Percentiles rank a stretch among this genome's conserved stretches.
phyloP scores from a whole-genome alignment of 2,797 vertebrate species.

The Uromys caudimaculatus region DNA sequence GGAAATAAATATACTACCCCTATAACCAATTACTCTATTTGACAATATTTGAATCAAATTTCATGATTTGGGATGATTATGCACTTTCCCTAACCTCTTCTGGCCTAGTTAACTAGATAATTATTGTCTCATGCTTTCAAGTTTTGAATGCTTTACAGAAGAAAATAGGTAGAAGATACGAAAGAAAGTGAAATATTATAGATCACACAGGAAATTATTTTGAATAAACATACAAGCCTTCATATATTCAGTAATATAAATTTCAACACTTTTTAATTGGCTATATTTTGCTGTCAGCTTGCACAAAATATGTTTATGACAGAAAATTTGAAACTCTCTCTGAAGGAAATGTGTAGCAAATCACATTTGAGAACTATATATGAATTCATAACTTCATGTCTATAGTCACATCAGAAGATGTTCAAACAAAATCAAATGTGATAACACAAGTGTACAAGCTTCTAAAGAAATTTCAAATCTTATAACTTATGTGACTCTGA shows the following conservation, averaged over 20 bases:
- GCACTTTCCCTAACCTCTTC: background rate
- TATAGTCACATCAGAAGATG: background rate
- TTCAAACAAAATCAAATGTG: conserved; percentile 51
- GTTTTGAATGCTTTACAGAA: background rate
- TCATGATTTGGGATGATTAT: background rate
- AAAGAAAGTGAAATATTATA: background rate
- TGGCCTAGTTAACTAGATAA: background rate
- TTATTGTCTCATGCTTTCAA: conserved; percentile 20
- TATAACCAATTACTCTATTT: background rate
- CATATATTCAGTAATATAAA: conserved; percentile 23
- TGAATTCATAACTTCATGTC: background rate
- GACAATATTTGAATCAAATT: background rate
- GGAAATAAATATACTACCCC: background rate
- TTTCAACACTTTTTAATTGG: rapidly evolving
- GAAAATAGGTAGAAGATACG: background rate
- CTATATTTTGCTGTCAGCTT: background rate
- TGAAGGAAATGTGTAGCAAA: background rate
- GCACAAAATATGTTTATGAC: background rate
- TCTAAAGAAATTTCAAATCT: conserved; percentile 26
- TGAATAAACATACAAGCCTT: background rate
- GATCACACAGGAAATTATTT: conserved; percentile 22
- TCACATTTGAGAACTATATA: background rate
- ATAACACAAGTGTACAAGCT: conserved; percentile 3
- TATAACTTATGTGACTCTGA: conserved; percentile 21
- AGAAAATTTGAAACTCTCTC: background rate